Evolutionary conservation across 2,888 invertebrate species (phyloP).

Genomic region (Drosophila mimica): DNA sequence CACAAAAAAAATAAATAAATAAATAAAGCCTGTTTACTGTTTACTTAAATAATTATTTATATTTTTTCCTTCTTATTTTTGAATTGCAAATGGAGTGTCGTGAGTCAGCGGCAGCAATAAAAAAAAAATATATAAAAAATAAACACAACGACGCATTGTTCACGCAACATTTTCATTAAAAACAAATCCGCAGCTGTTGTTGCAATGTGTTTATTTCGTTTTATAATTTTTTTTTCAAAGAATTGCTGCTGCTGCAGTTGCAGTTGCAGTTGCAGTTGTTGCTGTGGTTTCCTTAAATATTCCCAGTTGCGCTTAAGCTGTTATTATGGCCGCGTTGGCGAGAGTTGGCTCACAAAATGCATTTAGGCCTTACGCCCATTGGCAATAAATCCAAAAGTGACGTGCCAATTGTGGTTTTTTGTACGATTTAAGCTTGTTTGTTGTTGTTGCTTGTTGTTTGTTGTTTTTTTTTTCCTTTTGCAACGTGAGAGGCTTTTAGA

Average conservation of each 20-base stretch:
- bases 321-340: slow-evolving; percentile 9
- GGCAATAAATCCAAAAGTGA: slow-evolving; percentile 21
- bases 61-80: slow-evolving; percentile 13
- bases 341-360: slow-evolving; percentile 13
- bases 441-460: background rate
- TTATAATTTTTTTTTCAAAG: background rate
- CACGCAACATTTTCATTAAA: slow-evolving; percentile 1
- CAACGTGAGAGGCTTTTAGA: background rate
- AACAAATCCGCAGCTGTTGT: background rate
- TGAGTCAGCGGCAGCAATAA: slow-evolving; percentile 40
- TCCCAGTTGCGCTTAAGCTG: background rate
- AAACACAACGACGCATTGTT: background rate
- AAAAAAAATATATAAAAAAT: background rate
- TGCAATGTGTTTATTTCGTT: background rate
- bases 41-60: slow-evolving; percentile 59
- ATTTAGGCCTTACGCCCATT: slow-evolving; percentile 34
- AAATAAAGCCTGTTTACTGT: slow-evolving; percentile 44
- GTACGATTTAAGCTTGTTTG: background rate
- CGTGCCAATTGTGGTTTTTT: slow-evolving; percentile 19
- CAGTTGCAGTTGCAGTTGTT: background rate
- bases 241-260: background rate
- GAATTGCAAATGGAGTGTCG: slow-evolving; percentile 16
- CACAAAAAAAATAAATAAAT: background rate
- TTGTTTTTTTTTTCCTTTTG: slow-evolving; percentile 2
- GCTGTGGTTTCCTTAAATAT: background rate